Evolutionary conservation across 2,113 vertebrate genomes (phyloP).

Genomic region (Notothenia rossii): DNA sequence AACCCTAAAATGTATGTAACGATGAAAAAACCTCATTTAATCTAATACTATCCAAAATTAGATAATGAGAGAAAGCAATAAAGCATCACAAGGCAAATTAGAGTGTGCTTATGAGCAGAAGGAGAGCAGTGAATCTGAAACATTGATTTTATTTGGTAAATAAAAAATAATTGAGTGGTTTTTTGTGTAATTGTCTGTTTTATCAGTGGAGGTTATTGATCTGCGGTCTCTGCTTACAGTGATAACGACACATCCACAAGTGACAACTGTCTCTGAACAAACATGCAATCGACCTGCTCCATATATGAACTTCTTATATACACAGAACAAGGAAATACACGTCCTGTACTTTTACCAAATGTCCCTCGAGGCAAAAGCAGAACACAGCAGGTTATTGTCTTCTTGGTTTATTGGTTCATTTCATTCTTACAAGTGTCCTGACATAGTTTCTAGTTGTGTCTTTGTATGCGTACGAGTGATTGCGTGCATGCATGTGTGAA

Average conservation of each 20-base stretch:
- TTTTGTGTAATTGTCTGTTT: neutral
- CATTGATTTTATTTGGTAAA: neutral
- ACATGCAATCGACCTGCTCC: no score
- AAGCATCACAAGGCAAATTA: neutral
- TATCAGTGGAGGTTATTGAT: neutral
- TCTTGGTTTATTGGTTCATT: slow-evolving; percentile 32
- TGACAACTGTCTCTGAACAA: neutral
- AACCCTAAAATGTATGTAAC: no score
- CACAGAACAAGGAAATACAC: neutral
- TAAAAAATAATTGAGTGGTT: neutral
- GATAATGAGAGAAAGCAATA: no score
- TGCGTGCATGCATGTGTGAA: slow-evolving; percentile 29
- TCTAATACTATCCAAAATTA: neutral
- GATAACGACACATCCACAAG: neutral
- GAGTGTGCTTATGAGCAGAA: neutral
- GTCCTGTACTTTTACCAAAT: neutral
- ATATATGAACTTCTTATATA: neutral
- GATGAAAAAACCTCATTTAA: neutral
- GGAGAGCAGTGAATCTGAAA: neutral
- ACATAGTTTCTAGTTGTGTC: neutral
- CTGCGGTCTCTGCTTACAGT: neutral
- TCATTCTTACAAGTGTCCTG: slow-evolving; percentile 2
- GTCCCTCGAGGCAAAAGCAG: neutral
- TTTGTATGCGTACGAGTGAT: neutral
- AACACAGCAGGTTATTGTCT: slow-evolving; percentile 37